Conservation (phyloP, 1,140 invertebrate genomes). For the Fopius arisanus region DNA sequence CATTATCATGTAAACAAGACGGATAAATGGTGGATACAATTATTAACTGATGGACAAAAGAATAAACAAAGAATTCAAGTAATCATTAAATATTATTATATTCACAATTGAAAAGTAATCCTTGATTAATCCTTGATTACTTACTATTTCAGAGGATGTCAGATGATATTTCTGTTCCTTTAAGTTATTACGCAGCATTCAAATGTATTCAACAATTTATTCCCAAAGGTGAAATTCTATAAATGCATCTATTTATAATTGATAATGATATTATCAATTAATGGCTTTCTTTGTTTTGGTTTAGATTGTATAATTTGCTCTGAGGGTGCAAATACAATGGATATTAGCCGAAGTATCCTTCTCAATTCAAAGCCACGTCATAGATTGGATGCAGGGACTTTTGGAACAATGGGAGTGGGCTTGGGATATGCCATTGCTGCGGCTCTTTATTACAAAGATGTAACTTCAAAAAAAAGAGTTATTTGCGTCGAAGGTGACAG, state of each 20-base stretch:
- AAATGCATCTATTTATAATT: too few relatives aligned
- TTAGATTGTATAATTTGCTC: conserved; percentile 91
- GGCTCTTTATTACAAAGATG: conserved; percentile 85
- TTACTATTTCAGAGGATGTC: conserved; percentile 66
- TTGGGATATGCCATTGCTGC: conserved; percentile 93
- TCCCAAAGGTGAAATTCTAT: conserved; percentile 67
- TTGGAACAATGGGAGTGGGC: conserved; percentile 97
- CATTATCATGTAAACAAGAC: conserved; percentile 58
- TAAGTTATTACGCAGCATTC: conserved; percentile 95
- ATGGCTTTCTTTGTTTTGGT: conserved; percentile 43
- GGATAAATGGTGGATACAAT: conserved; percentile 69
- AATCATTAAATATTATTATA: conserved; percentile 21
- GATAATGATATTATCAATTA: neutral
- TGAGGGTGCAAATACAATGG: conserved; percentile 98
- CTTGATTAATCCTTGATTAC: conserved; percentile 15
- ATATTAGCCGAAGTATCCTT: conserved; percentile 91
- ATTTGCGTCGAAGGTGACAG: conserved; percentile 93
- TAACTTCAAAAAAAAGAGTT: conserved; percentile 82
- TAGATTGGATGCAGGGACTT: conserved; percentile 89
- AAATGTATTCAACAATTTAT: conserved; percentile 78
- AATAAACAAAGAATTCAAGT: conserved; percentile 68
- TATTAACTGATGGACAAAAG: conserved; percentile 66
- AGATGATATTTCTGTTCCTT: conserved; percentile 73
- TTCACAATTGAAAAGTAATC: neutral
- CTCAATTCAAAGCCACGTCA: conserved; percentile 84